A percentile compares a stretch with the other conserved stretches of the same genome.
Conservation (phyloP, 2,888 invertebrate genomes). For the Dasysyrphus albostriatus region DNA sequence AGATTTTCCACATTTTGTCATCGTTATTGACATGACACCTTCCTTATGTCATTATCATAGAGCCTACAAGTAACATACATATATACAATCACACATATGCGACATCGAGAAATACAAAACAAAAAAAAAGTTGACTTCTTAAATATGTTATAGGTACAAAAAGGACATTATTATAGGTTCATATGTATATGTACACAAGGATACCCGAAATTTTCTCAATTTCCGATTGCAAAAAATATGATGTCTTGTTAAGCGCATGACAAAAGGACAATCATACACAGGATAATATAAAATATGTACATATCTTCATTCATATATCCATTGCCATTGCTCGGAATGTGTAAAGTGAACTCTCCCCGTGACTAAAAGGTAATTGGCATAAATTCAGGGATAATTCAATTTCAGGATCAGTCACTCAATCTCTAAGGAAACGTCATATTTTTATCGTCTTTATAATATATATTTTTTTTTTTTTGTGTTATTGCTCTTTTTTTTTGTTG, state of each 20-base stretch:
- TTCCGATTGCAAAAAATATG: constrained; percentile 60
- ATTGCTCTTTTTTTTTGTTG: constrained; percentile 51
- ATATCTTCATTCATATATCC: constrained; percentile 16
- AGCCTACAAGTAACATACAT: constrained; percentile 7
- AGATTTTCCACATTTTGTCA: constrained; percentile 64
- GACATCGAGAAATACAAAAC: background rate
- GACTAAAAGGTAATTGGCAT: constrained; percentile 74
- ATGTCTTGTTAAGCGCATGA: constrained; percentile 71
- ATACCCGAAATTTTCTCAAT: constrained; percentile 58
- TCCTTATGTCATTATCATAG: constrained; percentile 22
- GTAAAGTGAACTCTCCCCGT: constrained; percentile 63
- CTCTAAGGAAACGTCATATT: constrained; percentile 75
- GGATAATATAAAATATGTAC: constrained; percentile 12
- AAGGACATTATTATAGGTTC: background rate
- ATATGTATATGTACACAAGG: background rate
- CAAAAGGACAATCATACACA: constrained; percentile 71
- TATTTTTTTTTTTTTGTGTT: constrained; percentile 9
- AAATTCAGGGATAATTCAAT: constrained; percentile 75
- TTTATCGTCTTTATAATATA: constrained; percentile 55
- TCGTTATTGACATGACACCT: constrained; percentile 39
- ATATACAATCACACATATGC: constrained; percentile 1
- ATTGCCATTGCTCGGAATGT: constrained; percentile 48
- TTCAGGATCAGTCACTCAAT: constrained; percentile 76
- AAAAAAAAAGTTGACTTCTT: constrained; percentile 57
- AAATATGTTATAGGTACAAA: constrained; percentile 33